Evolutionary conservation across 2,888 invertebrate species (phyloP).

Genomic region (Dermolepida albohirtum): DNA sequence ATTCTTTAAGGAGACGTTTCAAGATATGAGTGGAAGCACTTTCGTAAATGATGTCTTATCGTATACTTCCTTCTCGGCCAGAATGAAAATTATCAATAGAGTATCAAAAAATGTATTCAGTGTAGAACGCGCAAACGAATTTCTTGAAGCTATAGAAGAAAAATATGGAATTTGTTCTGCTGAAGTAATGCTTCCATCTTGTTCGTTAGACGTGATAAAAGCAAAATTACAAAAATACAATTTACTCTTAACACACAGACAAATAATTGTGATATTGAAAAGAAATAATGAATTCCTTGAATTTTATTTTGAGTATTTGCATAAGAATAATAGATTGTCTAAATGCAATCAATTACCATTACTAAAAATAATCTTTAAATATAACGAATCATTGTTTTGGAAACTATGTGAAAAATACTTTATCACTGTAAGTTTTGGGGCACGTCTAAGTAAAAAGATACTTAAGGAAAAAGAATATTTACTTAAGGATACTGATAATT

Average conservation of each 20-base stretch:
- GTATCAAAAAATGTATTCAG: constrained; percentile 37
- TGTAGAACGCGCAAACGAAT: constrained; percentile 35
- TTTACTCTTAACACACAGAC: constrained; percentile 35
- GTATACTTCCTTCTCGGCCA: constrained; percentile 36
- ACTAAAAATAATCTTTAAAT: constrained; percentile 33
- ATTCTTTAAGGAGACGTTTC: constrained; percentile 41
- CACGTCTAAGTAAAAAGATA: constrained; percentile 40
- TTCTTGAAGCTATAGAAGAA: constrained; percentile 41
- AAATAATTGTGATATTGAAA: constrained; percentile 39
- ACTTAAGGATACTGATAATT: constrained; percentile 22
- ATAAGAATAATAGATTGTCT: constrained; percentile 7
- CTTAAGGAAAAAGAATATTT: constrained; percentile 31
- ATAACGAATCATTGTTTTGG: constrained; percentile 36
- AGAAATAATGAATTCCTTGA: constrained; percentile 34
- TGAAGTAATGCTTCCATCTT: constrained; percentile 40
- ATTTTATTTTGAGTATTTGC: constrained; percentile 34
- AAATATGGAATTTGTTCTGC: constrained; percentile 45
- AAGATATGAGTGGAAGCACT: constrained; percentile 24
- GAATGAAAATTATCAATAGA: constrained; percentile 43
- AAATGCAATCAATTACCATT: neutral
- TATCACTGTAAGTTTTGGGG: constrained; percentile 31
- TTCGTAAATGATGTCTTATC: constrained; percentile 42
- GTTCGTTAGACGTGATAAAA: constrained; percentile 39
- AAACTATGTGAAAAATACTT: constrained; percentile 37
- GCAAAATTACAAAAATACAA: constrained; percentile 31